These are phyloP conservation scores for Oithona nana DNA, from an alignment of 2,888 invertebrate genomes.

Conservation along the genomic window DNA sequence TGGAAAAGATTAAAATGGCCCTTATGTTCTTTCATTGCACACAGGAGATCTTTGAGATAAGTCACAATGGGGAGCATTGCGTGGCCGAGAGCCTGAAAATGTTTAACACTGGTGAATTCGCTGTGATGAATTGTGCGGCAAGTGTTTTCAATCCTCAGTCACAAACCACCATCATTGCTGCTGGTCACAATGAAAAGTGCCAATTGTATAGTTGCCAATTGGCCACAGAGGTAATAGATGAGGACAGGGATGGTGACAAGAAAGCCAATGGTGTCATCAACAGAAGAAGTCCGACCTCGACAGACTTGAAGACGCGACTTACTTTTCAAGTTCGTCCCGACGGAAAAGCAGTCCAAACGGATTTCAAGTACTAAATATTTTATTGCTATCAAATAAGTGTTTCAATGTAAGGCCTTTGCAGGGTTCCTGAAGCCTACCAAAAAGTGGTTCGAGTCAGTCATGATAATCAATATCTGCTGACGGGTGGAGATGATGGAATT, in stretches of 20 bases:
- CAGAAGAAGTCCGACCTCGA: not conserved
- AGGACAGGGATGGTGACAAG: not conserved
- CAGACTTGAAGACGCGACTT: not conserved
- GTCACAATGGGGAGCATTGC: constrained; percentile 60
- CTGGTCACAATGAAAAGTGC: constrained; percentile 79
- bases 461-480: constrained; percentile 59
- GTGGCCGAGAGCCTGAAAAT: constrained; percentile 70
- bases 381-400: constrained; percentile 7
- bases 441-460: constrained; percentile 62
- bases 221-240: not conserved
- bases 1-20: not conserved
- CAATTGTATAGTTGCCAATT: constrained; percentile 43
- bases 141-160: constrained; percentile 37
- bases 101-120: constrained; percentile 68
- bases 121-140: constrained; percentile 76
- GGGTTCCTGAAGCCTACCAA: constrained; percentile 54
- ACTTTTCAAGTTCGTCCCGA: constrained; percentile 31
- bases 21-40: constrained; percentile 22
- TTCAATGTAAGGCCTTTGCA: constrained; percentile 24
- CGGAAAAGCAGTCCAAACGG: constrained; percentile 66
- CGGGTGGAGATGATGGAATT: constrained; percentile 75
- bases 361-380: constrained; percentile 41
- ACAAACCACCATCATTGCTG: constrained; percentile 57
- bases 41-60: constrained; percentile 80
- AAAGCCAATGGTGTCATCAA: not conserved